phyloP scores from a whole-genome alignment of 2,888 invertebrate species.

The Erebia aethiops region DNA sequence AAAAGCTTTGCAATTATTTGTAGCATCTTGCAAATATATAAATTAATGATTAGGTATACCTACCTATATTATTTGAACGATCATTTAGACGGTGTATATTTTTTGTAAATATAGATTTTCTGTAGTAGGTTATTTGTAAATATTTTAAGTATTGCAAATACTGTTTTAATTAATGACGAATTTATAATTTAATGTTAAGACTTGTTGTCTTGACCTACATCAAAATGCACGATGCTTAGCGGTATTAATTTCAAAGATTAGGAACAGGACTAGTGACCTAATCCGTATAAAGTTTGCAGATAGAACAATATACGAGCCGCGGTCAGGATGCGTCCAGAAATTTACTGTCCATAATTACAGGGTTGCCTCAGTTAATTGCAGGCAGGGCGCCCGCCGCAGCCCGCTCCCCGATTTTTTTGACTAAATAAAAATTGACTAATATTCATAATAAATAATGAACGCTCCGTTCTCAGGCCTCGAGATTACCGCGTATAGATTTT shows the following conservation, averaged over 20 bases:
- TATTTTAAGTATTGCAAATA: too few relatives aligned
- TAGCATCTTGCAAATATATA: too few relatives aligned
- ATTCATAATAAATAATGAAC: conserved; percentile 84
- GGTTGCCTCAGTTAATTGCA: conserved; percentile 92
- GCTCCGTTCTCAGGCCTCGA: conserved; percentile 71
- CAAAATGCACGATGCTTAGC: conserved; percentile 9
- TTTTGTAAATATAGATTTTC: too few relatives aligned
- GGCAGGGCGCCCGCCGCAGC: conserved; percentile 72
- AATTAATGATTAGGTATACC: too few relatives aligned
- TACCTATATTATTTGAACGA: too few relatives aligned
- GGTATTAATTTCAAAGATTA: conserved; percentile 26
- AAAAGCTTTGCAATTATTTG: too few relatives aligned
- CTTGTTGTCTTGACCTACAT: not conserved
- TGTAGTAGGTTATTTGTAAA: too few relatives aligned
- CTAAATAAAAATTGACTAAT: conserved; percentile 83
- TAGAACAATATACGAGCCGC: conserved; percentile 75
- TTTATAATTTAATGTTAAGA: too few relatives aligned
- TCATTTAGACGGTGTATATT: too few relatives aligned
- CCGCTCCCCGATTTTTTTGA: conserved; percentile 76
- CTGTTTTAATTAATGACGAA: too few relatives aligned
- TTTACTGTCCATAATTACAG: conserved; percentile 94
- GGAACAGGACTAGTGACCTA: conserved; percentile 52
- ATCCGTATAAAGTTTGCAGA: conserved; percentile 68
- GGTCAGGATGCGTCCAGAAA: conserved; percentile 86
- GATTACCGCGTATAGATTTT: conserved; percentile 74